Percentiles rank a stretch among this genome's conserved stretches.
Evolutionary conservation across 1,140 invertebrate genomes (phyloP).

Genomic region (Drosophila yakuba): DNA sequence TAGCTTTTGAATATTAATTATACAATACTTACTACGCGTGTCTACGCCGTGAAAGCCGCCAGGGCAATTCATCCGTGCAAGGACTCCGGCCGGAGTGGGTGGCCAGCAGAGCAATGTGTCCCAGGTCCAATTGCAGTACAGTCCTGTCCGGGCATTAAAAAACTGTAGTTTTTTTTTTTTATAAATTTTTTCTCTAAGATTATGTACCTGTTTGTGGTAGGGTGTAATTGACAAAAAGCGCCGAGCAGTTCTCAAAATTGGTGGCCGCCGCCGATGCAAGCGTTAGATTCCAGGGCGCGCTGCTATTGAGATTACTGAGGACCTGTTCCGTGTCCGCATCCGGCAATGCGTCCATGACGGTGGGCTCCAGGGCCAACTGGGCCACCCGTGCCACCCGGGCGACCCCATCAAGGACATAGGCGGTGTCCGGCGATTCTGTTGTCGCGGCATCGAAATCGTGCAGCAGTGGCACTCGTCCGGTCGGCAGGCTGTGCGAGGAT

Average conservation of each 20-base stretch:
- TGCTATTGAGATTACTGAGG: constrained; percentile 6
- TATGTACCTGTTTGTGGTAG: constrained; percentile 66
- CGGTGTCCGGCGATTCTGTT: constrained; percentile 13
- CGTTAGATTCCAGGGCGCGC: constrained; percentile 46
- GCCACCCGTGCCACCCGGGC: constrained; percentile 44
- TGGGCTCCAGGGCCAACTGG: constrained; percentile 32
- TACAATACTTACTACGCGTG: constrained; percentile 88
- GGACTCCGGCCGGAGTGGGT: constrained; percentile 88
- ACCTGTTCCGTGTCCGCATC: constrained; percentile 13
- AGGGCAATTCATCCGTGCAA: constrained; percentile 89
- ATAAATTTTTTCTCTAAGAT: no score
- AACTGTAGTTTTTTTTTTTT: no score
- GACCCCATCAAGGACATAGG: constrained; percentile 34
- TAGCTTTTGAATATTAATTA: no score
- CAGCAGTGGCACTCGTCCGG: constrained; percentile 5
- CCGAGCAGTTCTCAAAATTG: constrained; percentile 71
- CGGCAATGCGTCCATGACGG: constrained; percentile 15
- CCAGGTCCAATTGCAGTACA: constrained; percentile 89
- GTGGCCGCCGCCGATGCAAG: constrained; percentile 52
- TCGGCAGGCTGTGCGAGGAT: constrained; percentile 12
- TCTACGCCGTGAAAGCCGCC: constrained; percentile 88
- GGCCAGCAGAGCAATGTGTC: constrained; percentile 92
- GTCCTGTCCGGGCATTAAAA: constrained; percentile 30
- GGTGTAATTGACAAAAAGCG: constrained; percentile 77
- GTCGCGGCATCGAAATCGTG: constrained; percentile 9